Conservation (phyloP, 2,113 vertebrate species). For the Calidris pugnax region DNA sequence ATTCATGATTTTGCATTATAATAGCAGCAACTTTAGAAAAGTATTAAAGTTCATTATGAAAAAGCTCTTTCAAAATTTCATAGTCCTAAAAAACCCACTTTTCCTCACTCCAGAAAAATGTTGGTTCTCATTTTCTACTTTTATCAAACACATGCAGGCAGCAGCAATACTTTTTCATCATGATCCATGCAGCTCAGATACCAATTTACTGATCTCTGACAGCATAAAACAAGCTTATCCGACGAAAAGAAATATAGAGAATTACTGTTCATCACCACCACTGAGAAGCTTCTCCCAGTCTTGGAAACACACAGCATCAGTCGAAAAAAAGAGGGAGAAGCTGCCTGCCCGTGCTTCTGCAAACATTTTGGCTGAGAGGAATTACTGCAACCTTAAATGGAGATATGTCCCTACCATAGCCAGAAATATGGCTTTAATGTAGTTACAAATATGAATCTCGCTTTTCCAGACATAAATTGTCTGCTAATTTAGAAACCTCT, state of each 20-base stretch:
- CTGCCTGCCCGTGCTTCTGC: neutral
- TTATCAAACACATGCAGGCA: neutral
- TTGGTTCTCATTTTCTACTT: conserved; percentile 4
- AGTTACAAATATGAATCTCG: neutral
- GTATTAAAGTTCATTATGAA: conserved; percentile 46
- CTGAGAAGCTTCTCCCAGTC: neutral
- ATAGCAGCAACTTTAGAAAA: conserved; percentile 30
- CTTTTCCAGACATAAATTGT: neutral
- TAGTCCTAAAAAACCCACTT: neutral
- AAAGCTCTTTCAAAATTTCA: conserved; percentile 11
- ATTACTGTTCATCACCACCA: neutral
- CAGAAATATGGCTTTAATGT: neutral
- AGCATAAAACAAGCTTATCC: conserved; percentile 19
- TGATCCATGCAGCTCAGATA: neutral
- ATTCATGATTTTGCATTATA: conserved; percentile 50
- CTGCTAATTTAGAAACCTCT: conserved; percentile 5
- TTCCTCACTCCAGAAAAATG: neutral
- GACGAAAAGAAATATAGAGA: neutral
- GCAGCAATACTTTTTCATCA: neutral
- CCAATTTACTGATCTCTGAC: conserved; percentile 4
- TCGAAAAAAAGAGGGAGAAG: neutral
- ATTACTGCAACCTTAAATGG: neutral
- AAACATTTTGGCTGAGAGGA: neutral
- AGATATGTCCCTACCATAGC: neutral
- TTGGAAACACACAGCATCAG: neutral